phyloP scores from a whole-genome alignment of 2,113 vertebrate genomes.

The Vombatus ursinus region DNA sequence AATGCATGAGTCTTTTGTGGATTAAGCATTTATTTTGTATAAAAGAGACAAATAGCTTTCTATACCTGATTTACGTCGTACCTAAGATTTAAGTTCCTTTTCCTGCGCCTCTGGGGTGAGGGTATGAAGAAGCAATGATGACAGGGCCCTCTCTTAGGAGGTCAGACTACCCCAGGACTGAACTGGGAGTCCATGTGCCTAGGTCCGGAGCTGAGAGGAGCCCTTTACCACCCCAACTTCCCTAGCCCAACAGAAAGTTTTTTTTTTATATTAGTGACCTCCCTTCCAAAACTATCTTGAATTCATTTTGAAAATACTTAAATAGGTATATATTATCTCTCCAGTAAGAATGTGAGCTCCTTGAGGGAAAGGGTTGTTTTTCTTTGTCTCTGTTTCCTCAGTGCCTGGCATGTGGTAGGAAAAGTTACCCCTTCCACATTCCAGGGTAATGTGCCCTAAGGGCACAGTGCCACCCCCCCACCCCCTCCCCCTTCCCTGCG shows the following conservation, averaged over 20 bases:
- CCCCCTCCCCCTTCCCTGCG: too few relatives aligned
- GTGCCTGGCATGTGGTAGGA: neutral
- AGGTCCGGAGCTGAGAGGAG: neutral
- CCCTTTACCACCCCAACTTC: neutral
- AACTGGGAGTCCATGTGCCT: neutral
- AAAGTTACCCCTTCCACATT: too few relatives aligned
- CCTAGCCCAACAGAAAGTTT: neutral
- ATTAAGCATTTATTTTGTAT: neutral
- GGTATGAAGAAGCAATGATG: neutral
- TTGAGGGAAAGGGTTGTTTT: neutral
- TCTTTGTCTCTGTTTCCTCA: neutral
- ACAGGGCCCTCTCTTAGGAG: neutral
- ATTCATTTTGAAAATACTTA: neutral
- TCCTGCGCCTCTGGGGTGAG: neutral
- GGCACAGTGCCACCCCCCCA: too few relatives aligned
- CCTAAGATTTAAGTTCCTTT: neutral
- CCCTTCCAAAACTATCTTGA: neutral
- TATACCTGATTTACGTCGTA: neutral
- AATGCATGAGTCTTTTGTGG: neutral
- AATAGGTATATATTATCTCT: neutral
- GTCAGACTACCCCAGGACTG: neutral
- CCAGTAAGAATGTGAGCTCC: neutral
- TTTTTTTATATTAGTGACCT: neutral
- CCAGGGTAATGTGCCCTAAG: too few relatives aligned
- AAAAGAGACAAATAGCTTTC: neutral